phyloP scores from a whole-genome alignment of 2,888 invertebrate genomes.

The Scelioninae gen. 1 region DNA sequence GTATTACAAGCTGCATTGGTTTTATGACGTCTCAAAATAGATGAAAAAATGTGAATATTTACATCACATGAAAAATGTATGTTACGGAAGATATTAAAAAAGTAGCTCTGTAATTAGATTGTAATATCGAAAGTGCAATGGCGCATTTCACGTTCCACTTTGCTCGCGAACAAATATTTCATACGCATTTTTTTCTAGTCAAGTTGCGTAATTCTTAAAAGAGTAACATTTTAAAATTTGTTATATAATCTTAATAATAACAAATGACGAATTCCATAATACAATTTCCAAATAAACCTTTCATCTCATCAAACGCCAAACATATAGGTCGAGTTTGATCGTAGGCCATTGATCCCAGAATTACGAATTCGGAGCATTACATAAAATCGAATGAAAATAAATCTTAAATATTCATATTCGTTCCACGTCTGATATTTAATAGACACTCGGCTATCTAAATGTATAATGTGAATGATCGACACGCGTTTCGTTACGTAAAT shows the following conservation, averaged over 20 bases:
- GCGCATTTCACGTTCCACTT: slow-evolving; percentile 17
- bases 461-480: slow-evolving; percentile 44
- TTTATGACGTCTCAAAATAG: slow-evolving; percentile 9
- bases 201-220: slow-evolving; percentile 9
- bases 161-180: slow-evolving; percentile 8
- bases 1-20: not conserved
- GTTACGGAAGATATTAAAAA: slow-evolving; percentile 37
- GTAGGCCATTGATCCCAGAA: slow-evolving; percentile 27
- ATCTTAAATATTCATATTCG: slow-evolving; percentile 43
- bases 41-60: slow-evolving; percentile 14
- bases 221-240: not conserved
- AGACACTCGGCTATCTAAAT: slow-evolving; percentile 40
- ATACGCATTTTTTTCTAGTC: slow-evolving; percentile 2
- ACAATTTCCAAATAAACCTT: slow-evolving; percentile 16
- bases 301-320: slow-evolving; percentile 12
- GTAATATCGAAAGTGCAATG: slow-evolving; percentile 12
- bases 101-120: slow-evolving; percentile 16
- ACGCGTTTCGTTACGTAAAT: slow-evolving; percentile 33
- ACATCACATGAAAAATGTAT: slow-evolving; percentile 16
- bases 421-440: slow-evolving; percentile 52
- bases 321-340: slow-evolving; percentile 29
- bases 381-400: slow-evolving; percentile 49
- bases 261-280: slow-evolving; percentile 9
- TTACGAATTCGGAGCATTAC: slow-evolving; percentile 35
- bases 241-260: slow-evolving; percentile 11